These are phyloP conservation scores for Cephus rjabovi DNA, from an alignment of 2,888 invertebrate species.

Conservation along the genomic window DNA sequence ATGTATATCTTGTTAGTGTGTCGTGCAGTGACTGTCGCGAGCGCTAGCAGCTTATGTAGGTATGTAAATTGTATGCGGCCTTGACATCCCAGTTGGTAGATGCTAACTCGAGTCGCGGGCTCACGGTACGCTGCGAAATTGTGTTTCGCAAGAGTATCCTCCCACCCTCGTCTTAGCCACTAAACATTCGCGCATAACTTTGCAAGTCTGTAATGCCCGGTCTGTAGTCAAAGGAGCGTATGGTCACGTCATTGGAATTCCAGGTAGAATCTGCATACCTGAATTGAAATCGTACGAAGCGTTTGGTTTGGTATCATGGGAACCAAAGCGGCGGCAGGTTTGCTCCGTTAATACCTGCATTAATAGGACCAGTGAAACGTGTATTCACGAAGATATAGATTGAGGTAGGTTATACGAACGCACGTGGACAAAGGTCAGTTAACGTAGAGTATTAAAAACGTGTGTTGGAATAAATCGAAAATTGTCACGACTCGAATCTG, in stretches of 20 bases:
- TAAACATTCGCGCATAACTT: not conserved
- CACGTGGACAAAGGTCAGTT: no score
- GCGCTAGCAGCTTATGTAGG: not conserved
- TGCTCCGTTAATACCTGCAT: not conserved
- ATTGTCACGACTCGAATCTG: not conserved
- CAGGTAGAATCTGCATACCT: not conserved
- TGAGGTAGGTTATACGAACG: not conserved
- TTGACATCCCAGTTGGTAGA: conserved; percentile 49
- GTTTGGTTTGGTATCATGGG: not conserved
- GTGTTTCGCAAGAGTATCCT: not conserved
- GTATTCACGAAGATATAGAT: not conserved
- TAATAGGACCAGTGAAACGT: not conserved
- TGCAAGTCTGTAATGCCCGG: not conserved
- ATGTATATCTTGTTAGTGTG: not conserved
- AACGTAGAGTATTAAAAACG: not conserved
- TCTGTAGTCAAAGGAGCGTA: not conserved
- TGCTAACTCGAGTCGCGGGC: conserved; percentile 22
- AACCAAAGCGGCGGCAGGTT: not conserved
- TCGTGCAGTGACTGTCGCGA: not conserved
- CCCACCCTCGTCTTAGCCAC: not conserved
- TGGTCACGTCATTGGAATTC: not conserved
- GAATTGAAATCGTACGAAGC: not conserved
- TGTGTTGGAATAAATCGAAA: not conserved
- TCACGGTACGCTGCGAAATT: not conserved
- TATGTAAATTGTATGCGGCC: conserved; percentile 52